phyloP scores from a whole-genome alignment of 1,140 invertebrate species.

The Drosophila micromelanica region DNA sequence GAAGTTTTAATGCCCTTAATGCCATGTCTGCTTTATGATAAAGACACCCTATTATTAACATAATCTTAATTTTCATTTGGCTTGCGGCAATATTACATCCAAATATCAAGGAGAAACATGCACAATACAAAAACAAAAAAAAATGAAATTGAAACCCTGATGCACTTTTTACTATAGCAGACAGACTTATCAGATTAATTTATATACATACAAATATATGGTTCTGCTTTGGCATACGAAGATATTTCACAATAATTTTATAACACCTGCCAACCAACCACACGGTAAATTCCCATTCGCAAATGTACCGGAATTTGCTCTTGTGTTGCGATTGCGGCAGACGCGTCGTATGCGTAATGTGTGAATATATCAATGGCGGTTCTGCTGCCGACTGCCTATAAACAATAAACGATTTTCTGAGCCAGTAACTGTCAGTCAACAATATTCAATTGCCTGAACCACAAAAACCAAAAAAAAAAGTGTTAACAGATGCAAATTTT shows the following conservation, averaged over 20 bases:
- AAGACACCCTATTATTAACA: too few relatives aligned
- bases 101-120: too few relatives aligned
- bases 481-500: background rate
- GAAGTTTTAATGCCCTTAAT: background rate
- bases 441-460: background rate
- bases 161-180: too few relatives aligned
- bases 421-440: conserved; percentile 1
- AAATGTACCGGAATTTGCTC: background rate
- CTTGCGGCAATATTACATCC: too few relatives aligned
- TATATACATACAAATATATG: too few relatives aligned
- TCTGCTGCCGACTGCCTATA: background rate
- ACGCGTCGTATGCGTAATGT: conserved; percentile 35
- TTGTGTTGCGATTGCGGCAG: background rate
- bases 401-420: background rate
- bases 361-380: background rate
- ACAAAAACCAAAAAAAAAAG: background rate
- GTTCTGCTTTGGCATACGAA: too few relatives aligned
- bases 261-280: background rate
- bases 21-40: too few relatives aligned
- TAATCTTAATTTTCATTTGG: too few relatives aligned
- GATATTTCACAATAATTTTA: background rate
- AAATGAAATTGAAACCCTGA: too few relatives aligned
- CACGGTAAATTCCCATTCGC: background rate
- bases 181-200: too few relatives aligned
- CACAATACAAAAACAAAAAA: too few relatives aligned